Evolutionary conservation across 2,113 vertebrate species (phyloP).

Genomic region (Epinephelus moara): DNA sequence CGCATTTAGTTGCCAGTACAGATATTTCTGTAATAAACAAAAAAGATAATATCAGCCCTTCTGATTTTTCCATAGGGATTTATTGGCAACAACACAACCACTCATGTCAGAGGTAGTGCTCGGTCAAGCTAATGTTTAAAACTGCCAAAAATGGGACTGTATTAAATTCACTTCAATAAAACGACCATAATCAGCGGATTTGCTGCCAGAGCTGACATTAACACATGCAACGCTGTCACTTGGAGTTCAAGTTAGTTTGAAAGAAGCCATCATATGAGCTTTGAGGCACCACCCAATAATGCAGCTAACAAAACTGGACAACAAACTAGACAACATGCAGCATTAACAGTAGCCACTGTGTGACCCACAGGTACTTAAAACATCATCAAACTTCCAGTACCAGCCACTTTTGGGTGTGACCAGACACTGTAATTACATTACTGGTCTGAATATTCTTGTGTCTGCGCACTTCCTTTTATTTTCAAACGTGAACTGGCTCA

Average conservation of each 20-base stretch:
- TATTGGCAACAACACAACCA: not conserved
- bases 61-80: not conserved
- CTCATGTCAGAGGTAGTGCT: not conserved
- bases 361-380: not conserved
- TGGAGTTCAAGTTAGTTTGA: not conserved
- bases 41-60: not conserved
- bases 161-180: not conserved
- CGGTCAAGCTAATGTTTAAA: not conserved
- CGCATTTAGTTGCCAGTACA: too few species aligned
- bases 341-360: too few species aligned
- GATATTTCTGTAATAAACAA: not conserved
- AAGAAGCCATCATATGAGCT: not conserved
- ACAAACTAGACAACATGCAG: too few species aligned
- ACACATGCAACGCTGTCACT: not conserved
- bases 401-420: not conserved
- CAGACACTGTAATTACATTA: not conserved
- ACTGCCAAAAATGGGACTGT: not conserved
- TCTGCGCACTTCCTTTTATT: slow-evolving; percentile 10
- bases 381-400: not conserved
- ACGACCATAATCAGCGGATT: not conserved
- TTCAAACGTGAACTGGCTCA: slow-evolving; percentile 12
- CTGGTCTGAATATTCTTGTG: not conserved
- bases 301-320: too few species aligned
- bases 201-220: not conserved
- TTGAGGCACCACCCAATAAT: not conserved